These are phyloP conservation scores for Drosophila repletoides DNA, from an alignment of 1,140 invertebrate species.

Conservation along the genomic window DNA sequence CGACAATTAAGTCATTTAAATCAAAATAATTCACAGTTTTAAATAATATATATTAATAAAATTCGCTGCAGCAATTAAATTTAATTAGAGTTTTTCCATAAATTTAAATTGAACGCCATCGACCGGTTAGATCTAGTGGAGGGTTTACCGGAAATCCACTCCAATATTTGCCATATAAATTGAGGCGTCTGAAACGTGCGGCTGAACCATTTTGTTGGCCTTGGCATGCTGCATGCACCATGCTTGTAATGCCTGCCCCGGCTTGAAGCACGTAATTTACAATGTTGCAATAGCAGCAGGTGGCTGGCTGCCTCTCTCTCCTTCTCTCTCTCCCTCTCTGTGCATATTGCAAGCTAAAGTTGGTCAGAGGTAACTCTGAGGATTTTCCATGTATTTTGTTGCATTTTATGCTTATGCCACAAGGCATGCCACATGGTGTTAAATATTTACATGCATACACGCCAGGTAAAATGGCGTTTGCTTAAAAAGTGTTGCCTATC, in stretches of 20 bases:
- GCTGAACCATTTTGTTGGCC: slow-evolving; percentile 25
- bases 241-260: slow-evolving; percentile 56
- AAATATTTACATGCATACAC: slow-evolving; percentile 30
- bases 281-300: slow-evolving; percentile 78
- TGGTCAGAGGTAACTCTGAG: slow-evolving; percentile 16
- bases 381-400: slow-evolving; percentile 40
- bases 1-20: slow-evolving; percentile 13
- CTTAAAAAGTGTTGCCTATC: slow-evolving; percentile 26
- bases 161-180: slow-evolving; percentile 25
- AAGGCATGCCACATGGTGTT: slow-evolving; percentile 49
- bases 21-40: neutral
- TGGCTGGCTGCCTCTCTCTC: no score
- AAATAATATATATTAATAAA: neutral
- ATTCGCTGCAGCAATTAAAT: neutral
- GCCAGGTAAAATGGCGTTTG: neutral
- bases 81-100: neutral
- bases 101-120: neutral
- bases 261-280: slow-evolving; percentile 59
- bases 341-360: no score
- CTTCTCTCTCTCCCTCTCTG: no score
- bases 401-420: slow-evolving; percentile 36
- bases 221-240: slow-evolving; percentile 42
- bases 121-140: neutral
- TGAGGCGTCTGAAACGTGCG: slow-evolving; percentile 5
- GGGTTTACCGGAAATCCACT: slow-evolving; percentile 21